These are phyloP conservation scores for Tryphoninae sp. DNA, from an alignment of 2,888 invertebrate genomes.

Conservation along the genomic window DNA sequence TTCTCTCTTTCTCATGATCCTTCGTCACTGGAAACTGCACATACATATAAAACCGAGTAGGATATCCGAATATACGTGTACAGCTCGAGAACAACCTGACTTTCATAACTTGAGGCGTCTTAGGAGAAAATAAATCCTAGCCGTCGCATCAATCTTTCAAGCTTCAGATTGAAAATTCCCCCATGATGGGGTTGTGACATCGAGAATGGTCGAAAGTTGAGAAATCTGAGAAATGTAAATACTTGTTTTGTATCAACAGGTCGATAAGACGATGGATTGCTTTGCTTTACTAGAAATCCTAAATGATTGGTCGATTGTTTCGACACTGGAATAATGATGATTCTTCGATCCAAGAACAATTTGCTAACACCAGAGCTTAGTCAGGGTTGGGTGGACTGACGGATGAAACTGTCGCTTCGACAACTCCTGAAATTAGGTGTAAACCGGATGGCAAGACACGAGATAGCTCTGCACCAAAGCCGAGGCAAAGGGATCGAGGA, in stretches of 20 bases:
- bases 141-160: conserved; percentile 25
- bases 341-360: conserved; percentile 1
- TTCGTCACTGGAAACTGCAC: conserved; percentile 42
- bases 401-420: conserved; percentile 56
- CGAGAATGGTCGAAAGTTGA: not conserved
- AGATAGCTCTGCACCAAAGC: conserved; percentile 31
- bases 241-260: no score
- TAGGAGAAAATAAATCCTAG: conserved; percentile 31
- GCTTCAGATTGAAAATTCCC: conserved; percentile 1
- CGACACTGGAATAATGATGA: not conserved
- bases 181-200: not conserved
- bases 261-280: no score
- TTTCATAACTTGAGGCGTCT: conserved; percentile 37
- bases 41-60: not conserved
- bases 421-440: conserved; percentile 64
- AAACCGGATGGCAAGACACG: conserved; percentile 64
- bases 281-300: not conserved
- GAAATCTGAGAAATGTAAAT: not conserved
- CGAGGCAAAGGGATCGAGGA: conserved; percentile 48
- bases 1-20: conserved; percentile 39
- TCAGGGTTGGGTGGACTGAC: not conserved
- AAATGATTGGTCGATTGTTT: not conserved
- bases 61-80: conserved; percentile 1
- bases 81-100: conserved; percentile 46
- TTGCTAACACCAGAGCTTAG: conserved; percentile 22